A percentile compares a stretch with the other conserved stretches of the same genome.
These are phyloP conservation scores for Diloba caeruleocephala DNA, from an alignment of 2,888 invertebrate species.

Conservation along the genomic window DNA sequence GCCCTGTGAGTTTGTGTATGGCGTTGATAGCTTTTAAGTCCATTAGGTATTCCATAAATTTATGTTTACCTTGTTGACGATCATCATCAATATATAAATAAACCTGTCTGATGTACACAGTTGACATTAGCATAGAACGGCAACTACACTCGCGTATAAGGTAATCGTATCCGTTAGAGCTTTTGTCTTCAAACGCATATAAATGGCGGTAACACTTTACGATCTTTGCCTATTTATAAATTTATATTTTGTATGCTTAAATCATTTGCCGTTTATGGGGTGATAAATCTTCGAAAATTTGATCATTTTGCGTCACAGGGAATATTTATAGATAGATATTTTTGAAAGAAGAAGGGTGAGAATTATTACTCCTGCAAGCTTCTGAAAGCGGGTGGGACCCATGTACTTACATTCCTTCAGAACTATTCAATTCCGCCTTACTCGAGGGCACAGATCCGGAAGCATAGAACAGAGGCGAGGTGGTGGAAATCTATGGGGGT, in stretches of 20 bases:
- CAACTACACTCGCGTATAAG: constrained; percentile 30
- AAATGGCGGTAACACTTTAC: constrained; percentile 36
- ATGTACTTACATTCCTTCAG: too few species aligned
- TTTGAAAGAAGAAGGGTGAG: too few species aligned
- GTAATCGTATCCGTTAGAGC: constrained; percentile 42
- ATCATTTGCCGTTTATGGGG: constrained; percentile 15
- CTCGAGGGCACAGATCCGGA: too few species aligned
- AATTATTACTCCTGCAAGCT: too few species aligned
- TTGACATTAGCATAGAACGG: constrained; percentile 26
- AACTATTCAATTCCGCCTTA: too few species aligned
- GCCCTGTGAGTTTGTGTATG: too few species aligned
- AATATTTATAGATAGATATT: too few species aligned
- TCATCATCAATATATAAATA: neutral
- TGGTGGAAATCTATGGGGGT: too few species aligned
- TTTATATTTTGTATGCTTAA: constrained; percentile 7
- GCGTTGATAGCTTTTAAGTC: neutral
- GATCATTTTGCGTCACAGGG: too few species aligned
- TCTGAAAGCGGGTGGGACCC: too few species aligned
- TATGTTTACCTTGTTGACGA: neutral
- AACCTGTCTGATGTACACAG: neutral
- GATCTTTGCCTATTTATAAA: constrained; percentile 5
- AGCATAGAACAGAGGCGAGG: too few species aligned
- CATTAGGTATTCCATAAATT: neutral
- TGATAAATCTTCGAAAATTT: constrained; percentile 1
- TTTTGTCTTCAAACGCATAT: constrained; percentile 29